Conservation (phyloP, 2,888 invertebrate genomes). For the Lydus trimaculatus region DNA sequence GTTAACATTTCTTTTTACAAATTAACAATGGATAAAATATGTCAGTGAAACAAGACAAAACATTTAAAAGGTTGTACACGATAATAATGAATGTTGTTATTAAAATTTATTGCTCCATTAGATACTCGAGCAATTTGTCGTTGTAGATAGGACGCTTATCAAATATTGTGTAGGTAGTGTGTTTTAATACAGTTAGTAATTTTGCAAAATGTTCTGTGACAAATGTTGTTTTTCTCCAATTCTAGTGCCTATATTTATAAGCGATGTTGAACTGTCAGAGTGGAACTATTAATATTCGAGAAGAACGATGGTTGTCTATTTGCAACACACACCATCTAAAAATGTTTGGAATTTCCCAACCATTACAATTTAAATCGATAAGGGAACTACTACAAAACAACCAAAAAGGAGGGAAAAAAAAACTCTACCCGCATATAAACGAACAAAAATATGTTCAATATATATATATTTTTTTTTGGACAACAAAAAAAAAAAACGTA, state of each 20-base stretch:
- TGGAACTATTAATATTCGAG: slow-evolving; percentile 28
- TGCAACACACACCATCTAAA: slow-evolving; percentile 22
- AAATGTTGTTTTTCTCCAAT: slow-evolving; percentile 24
- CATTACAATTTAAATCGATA: background rate
- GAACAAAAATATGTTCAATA: background rate
- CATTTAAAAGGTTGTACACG: background rate
- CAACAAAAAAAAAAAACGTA: background rate
- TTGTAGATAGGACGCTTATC: background rate
- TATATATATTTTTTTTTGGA: no score
- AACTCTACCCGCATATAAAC: background rate
- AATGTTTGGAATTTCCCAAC: slow-evolving; percentile 11
- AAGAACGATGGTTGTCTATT: slow-evolving; percentile 26
- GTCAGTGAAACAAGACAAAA: background rate
- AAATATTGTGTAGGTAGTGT: slow-evolving; percentile 1
- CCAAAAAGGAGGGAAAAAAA: no score
- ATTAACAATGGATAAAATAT: background rate
- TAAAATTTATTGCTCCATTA: background rate
- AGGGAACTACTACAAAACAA: background rate
- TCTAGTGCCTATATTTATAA: slow-evolving; percentile 22
- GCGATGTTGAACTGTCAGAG: slow-evolving; percentile 25
- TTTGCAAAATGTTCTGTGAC: slow-evolving; percentile 23
- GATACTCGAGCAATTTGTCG: background rate
- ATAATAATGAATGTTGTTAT: background rate
- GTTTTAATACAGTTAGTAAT: slow-evolving; percentile 20
- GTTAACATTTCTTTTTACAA: background rate